Evolutionary conservation across 2,888 invertebrate species (phyloP).

Genomic region (Cryptocheilus praepositus): DNA sequence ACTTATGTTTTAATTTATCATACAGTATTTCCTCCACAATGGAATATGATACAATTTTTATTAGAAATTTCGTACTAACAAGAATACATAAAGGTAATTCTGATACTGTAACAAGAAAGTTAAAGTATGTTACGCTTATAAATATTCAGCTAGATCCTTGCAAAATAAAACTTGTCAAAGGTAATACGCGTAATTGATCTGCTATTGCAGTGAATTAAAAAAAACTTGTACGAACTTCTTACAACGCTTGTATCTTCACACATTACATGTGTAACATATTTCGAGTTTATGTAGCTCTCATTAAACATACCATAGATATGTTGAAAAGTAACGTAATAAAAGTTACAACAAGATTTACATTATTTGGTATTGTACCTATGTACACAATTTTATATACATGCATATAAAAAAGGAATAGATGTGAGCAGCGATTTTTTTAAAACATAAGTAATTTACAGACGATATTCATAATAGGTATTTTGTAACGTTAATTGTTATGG

Average conservation of each 20-base stretch:
- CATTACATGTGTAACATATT: conserved; percentile 15
- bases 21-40: conserved; percentile 43
- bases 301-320: conserved; percentile 17
- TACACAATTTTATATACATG: conserved; percentile 25
- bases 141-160: not conserved
- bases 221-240: conserved; percentile 24
- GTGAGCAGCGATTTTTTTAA: not conserved
- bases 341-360: conserved; percentile 34
- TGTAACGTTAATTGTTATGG: too few relatives aligned
- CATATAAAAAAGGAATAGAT: not conserved
- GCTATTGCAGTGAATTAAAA: not conserved
- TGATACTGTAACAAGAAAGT: conserved; percentile 9
- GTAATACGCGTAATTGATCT: not conserved
- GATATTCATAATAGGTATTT: too few relatives aligned
- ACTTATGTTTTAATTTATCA: conserved; percentile 36
- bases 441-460: not conserved
- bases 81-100: conserved; percentile 31
- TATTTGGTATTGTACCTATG: conserved; percentile 34
- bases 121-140: conserved; percentile 11
- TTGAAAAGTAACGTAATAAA: conserved; percentile 25
- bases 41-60: conserved; percentile 39
- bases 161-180: not conserved
- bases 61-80: conserved; percentile 30
- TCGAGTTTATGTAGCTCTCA: not conserved
- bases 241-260: conserved; percentile 21